A percentile compares a stretch with the other conserved stretches of the same genome.
Conservation (phyloP, 2,888 invertebrate genomes). For the Capitulum mitella region DNA sequence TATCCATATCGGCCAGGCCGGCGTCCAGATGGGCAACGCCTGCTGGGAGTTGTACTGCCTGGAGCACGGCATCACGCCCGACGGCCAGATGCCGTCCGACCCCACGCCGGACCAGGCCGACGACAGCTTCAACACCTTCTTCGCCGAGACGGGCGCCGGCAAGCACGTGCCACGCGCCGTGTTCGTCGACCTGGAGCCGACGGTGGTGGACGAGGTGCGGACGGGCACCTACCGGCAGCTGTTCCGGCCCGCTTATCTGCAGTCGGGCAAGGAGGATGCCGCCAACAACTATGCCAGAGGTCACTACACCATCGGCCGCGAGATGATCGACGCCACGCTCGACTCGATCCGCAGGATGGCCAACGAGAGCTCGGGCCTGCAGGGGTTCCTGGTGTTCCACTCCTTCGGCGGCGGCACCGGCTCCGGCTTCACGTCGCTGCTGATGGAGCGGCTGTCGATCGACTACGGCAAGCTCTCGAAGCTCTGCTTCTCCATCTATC, state of each 20-base stretch:
- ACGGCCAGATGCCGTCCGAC: constrained; percentile 42
- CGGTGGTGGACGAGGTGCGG: constrained; percentile 55
- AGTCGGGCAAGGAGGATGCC: constrained; percentile 44
- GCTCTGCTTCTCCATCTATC: constrained; percentile 40
- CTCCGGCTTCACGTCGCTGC: constrained; percentile 49
- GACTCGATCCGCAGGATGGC: constrained; percentile 41
- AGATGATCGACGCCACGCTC: constrained; percentile 40
- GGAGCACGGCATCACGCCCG: constrained; percentile 50
- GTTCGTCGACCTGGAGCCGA: constrained; percentile 82
- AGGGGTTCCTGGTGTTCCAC: constrained; percentile 49
- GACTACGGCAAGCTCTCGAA: constrained; percentile 52
- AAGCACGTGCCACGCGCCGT: constrained; percentile 82
- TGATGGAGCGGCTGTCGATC: constrained; percentile 50
- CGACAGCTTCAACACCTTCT: constrained; percentile 51
- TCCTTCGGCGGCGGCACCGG: constrained; percentile 50
- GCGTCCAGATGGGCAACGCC: constrained; percentile 50
- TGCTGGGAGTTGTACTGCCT: constrained; percentile 54
- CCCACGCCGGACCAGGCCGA: constrained; percentile 42
- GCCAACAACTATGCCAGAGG: constrained; percentile 42
- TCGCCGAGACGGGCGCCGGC: constrained; percentile 66
- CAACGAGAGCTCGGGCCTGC: constrained; percentile 44
- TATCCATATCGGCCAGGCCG: constrained; percentile 49
- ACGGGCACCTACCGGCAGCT: constrained; percentile 41
- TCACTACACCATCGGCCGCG: constrained; percentile 44
- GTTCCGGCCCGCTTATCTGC: constrained; percentile 44